Evolutionary conservation across 2,888 invertebrate genomes (phyloP).

Genomic region (Plusia festucae): DNA sequence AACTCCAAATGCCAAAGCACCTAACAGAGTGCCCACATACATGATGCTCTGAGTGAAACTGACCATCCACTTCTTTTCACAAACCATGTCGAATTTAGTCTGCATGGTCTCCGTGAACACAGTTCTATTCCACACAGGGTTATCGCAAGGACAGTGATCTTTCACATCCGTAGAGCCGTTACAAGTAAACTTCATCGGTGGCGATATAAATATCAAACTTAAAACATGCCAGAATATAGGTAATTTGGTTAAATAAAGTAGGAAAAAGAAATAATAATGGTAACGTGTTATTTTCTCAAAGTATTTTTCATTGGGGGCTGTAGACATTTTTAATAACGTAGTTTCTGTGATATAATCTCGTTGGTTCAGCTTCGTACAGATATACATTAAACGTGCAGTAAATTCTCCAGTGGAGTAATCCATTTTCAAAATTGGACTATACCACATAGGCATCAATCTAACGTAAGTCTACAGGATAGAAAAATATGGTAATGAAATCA

Average conservation of each 20-base stretch:
- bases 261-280: conserved; percentile 71
- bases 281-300: conserved; percentile 69
- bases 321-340: conserved; percentile 58
- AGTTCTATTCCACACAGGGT: conserved; percentile 70
- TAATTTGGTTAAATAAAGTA: conserved; percentile 71
- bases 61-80: conserved; percentile 71
- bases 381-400: neutral
- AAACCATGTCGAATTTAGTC: conserved; percentile 72
- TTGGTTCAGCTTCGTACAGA: conserved; percentile 30
- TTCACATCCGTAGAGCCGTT: conserved; percentile 30
- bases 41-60: conserved; percentile 76
- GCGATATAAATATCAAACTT: conserved; percentile 75
- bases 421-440: neutral
- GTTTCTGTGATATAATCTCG: conserved; percentile 30
- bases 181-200: conserved; percentile 74
- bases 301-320: conserved; percentile 74
- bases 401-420: neutral
- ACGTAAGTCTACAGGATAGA: no score
- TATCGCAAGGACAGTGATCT: conserved; percentile 72
- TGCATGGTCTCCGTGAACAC: conserved; percentile 76
- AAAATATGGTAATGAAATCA: no score
- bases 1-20: conserved; percentile 74
- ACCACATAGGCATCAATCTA: no score
- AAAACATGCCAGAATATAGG: conserved; percentile 78
- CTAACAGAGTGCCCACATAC: conserved; percentile 74